Evolutionary conservation across 1,140 invertebrate species (phyloP), one percentile per base, ranked within the genome.

Genomic region (Solenopsis fugax): DNA sequence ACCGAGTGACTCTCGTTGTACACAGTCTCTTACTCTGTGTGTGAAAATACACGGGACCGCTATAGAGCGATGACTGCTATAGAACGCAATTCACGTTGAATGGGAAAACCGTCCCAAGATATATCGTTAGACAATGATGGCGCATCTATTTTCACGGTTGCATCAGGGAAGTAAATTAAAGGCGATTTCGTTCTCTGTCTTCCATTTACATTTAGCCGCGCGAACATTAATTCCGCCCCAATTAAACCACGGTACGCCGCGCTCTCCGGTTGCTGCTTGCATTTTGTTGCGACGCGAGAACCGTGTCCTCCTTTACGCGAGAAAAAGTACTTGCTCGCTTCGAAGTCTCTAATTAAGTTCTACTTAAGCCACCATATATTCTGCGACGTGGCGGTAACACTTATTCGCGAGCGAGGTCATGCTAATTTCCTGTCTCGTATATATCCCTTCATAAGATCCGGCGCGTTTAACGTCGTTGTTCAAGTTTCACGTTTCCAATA

Each of bases 141-240:
- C 45, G 21, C 45, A 58, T 71, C 85, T 75, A 75, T 78, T 69
- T 18, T 50, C 34, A 67, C 60, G 37, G 62, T 50, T 72, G 16
- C 24, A 76, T 73, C 37, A 37, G 52, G 48, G 45, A 73, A 84
- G 73, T 67, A 72, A 89, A 89, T 78, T 52, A 90, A 90, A 76
- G 86, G 72, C 86, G 88, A 90, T 77, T 76, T 73, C 67, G 78
- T 64, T 73, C 50, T 58, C 80, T 86, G 80, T 84, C 69, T 84
- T 75, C 75, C 73, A 88, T 88, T 86, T 88, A 85, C 88, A 91
- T 81, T 87, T 87, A 81, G 86, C 75, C 76, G 62, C 65, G 75
- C 76, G 88, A 85, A 90, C 88, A 89, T 90, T 90, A 88, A 90
- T 90, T 90, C 80, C 80, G 80, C 86, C 87, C 89, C 89, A 90